Percentiles rank a stretch among this genome's conserved stretches.
phyloP scores from a whole-genome alignment of 2,888 invertebrate species.

The Lepidochitona cinerea region DNA sequence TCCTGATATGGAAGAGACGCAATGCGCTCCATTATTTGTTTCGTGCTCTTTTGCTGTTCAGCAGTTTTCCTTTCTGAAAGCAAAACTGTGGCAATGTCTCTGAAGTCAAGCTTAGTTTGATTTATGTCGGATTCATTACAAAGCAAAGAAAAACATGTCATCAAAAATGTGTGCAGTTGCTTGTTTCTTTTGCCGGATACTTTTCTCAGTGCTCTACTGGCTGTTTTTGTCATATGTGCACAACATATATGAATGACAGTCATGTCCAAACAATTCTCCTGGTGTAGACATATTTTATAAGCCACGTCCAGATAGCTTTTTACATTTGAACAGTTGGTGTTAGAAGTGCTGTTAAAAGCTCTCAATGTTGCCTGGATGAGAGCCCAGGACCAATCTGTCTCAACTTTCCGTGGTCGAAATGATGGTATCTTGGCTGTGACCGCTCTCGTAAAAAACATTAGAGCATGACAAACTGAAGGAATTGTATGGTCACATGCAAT shows the following conservation, averaged over 20 bases:
- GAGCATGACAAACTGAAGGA: neutral
- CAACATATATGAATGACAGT: conserved; percentile 1
- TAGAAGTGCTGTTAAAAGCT: neutral
- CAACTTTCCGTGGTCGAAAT: conserved; percentile 1
- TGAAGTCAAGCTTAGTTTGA: neutral
- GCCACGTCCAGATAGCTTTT: neutral
- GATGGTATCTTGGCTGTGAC: neutral
- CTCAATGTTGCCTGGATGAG: neutral
- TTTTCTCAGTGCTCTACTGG: neutral
- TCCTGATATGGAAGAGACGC: neutral
- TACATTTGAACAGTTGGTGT: neutral
- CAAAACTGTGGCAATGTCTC: neutral
- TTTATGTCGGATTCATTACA: neutral
- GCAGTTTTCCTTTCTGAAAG: neutral
- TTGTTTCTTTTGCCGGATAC: neutral
- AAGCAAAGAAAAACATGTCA: neutral
- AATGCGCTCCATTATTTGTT: neutral
- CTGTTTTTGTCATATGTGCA: conserved; percentile 5
- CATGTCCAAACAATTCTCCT: neutral
- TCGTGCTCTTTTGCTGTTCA: neutral
- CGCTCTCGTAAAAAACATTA: neutral
- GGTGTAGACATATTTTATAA: neutral
- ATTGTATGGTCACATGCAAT: conserved; percentile 3
- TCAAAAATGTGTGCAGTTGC: neutral
- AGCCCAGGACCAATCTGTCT: conserved; percentile 5